Percentiles rank a stretch among this genome's conserved stretches.
phyloP scores from a whole-genome alignment of 2,797 vertebrate species.

The Tympanoctomys barrerae region DNA sequence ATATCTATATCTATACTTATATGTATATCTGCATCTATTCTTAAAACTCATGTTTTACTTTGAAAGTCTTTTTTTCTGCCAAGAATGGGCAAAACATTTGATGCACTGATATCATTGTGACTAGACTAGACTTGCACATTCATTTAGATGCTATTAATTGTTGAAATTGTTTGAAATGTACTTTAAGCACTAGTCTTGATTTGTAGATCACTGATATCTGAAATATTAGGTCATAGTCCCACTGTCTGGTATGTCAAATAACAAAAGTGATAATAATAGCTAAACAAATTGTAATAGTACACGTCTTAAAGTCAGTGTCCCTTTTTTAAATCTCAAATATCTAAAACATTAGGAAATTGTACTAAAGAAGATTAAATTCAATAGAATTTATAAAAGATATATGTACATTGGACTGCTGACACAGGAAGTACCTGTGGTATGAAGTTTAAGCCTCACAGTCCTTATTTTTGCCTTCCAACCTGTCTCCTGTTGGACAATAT shows the following conservation, averaged over 20 bases:
- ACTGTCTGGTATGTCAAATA: constrained; percentile 10
- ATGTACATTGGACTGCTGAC: not conserved
- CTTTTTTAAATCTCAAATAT: not conserved
- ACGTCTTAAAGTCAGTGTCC: not conserved
- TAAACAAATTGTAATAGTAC: not conserved
- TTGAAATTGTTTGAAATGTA: constrained; percentile 43
- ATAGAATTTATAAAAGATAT: not conserved
- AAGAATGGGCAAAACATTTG: not conserved
- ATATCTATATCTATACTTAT: too few relatives aligned
- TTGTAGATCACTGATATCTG: not conserved
- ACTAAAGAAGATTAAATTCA: not conserved
- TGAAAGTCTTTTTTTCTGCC: constrained; percentile 7
- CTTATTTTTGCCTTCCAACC: not conserved
- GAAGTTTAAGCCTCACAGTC: not conserved
- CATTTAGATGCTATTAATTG: constrained; percentile 28
- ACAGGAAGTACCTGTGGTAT: not conserved
- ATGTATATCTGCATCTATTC: too few relatives aligned
- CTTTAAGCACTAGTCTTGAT: not conserved
- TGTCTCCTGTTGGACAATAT: not conserved
- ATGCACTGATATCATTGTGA: not conserved
- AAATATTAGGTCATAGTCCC: not conserved
- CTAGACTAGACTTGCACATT: not conserved
- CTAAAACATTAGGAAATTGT: not conserved
- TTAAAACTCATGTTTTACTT: not conserved
- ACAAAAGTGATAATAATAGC: not conserved